Evolutionary conservation across 2,888 invertebrate genomes (phyloP).

Genomic region (Synergus gifuensis): DNA sequence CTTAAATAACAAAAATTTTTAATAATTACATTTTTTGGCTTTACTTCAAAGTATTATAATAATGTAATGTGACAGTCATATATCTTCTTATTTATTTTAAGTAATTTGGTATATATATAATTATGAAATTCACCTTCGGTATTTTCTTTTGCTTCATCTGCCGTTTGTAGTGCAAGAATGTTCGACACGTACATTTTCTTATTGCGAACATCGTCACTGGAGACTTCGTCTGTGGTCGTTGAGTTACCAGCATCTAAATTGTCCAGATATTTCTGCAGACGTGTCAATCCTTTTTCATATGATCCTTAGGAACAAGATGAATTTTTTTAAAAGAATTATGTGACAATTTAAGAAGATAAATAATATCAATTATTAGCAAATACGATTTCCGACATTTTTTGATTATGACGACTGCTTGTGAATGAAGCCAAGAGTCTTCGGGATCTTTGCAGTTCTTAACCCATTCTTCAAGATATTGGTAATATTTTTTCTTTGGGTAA

Average conservation of each 20-base stretch:
- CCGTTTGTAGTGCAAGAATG: too few species aligned
- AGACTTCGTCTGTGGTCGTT: neutral
- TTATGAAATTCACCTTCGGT: too few species aligned
- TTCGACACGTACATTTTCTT: too few species aligned
- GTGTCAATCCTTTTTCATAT: neutral
- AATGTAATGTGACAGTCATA: too few species aligned
- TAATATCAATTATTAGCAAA: neutral
- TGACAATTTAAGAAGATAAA: neutral
- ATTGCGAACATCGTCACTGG: neutral
- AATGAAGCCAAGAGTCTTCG: neutral
- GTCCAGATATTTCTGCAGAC: neutral
- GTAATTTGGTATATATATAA: too few species aligned
- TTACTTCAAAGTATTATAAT: too few species aligned
- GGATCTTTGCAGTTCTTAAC: neutral
- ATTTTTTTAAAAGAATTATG: neutral
- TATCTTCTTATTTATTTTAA: too few species aligned
- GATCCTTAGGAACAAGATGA: neutral
- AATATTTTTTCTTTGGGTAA: constrained; percentile 19
- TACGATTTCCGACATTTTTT: neutral
- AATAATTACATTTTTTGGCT: too few species aligned
- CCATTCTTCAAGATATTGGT: neutral
- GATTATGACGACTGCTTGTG: neutral
- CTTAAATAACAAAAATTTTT: too few species aligned
- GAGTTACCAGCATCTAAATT: neutral
- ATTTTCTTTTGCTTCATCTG: too few species aligned